Evolutionary conservation across 2,113 vertebrate genomes (phyloP).

Genomic region (Gadus macrocephalus): DNA sequence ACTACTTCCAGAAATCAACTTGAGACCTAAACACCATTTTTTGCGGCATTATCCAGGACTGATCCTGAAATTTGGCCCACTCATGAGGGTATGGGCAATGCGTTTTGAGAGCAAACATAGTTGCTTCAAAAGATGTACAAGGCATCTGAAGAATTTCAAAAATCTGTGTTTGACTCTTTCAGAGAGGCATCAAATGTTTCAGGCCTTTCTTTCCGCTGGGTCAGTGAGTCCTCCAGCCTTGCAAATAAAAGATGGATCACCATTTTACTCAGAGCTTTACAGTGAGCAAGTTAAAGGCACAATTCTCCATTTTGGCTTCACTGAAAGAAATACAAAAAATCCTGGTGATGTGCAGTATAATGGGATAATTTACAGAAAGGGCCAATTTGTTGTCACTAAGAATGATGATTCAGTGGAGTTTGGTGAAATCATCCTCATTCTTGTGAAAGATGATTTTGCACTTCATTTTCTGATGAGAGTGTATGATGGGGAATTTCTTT

Average conservation of each 20-base stretch:
- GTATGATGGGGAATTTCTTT: constrained; percentile 21
- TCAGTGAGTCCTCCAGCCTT: constrained; percentile 12
- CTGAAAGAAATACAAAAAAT: constrained; percentile 33
- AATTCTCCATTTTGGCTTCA: constrained; percentile 40
- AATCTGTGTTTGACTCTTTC: constrained; percentile 43
- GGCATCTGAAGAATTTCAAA: constrained; percentile 39
- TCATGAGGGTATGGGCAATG: constrained; percentile 30
- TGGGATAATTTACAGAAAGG: constrained; percentile 26
- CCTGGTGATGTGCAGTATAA: constrained; percentile 35
- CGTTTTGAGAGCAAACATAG: constrained; percentile 40
- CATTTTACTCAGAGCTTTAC: constrained; percentile 37
- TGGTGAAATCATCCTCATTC: constrained; percentile 38
- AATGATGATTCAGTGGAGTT: constrained; percentile 30
- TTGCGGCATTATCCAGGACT: constrained; percentile 13
- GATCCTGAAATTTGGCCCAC: constrained; percentile 20
- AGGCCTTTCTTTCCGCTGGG: constrained; percentile 35
- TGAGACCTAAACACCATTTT: constrained; percentile 36
- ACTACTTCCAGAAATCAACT: constrained; percentile 11
- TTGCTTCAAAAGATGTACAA: constrained; percentile 35
- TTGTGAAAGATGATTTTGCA: constrained; percentile 26
- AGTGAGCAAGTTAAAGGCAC: constrained; percentile 33
- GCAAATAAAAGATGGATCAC: constrained; percentile 30
- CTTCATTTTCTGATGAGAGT: constrained; percentile 26
- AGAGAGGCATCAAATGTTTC: constrained; percentile 39
- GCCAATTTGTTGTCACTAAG: constrained; percentile 25